Evolutionary conservation across 2,113 vertebrate species (phyloP).

Genomic region (Cyprinus carpio): DNA sequence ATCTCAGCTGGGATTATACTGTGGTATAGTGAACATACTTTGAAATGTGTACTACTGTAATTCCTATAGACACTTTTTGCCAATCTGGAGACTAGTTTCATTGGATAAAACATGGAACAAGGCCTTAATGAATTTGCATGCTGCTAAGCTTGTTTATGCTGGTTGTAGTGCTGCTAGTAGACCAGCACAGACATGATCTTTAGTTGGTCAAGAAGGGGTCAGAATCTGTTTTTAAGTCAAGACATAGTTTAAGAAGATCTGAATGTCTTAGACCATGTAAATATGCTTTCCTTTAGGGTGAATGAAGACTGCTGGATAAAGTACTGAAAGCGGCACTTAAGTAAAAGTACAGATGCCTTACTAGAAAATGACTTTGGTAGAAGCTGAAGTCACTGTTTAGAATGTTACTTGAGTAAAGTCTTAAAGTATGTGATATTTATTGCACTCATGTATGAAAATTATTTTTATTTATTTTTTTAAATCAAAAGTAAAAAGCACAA

Average conservation of each 20-base stretch:
- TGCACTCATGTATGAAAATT: too few relatives aligned
- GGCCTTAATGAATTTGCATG: neutral
- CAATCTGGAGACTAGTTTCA: neutral
- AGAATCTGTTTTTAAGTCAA: neutral
- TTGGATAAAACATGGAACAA: neutral
- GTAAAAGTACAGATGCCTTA: too few relatives aligned
- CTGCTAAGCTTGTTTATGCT: neutral
- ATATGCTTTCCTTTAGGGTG: neutral
- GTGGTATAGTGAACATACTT: neutral
- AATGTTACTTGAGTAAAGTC: too few relatives aligned
- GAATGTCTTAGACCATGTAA: neutral
- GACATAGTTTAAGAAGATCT: neutral
- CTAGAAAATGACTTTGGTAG: too few relatives aligned
- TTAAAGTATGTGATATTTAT: too few relatives aligned
- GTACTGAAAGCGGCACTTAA: too few relatives aligned
- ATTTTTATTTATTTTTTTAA: too few relatives aligned
- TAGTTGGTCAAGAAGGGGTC: neutral
- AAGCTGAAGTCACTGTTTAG: too few relatives aligned
- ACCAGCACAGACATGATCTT: neutral
- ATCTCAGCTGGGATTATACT: neutral
- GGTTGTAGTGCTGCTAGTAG: neutral
- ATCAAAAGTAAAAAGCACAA: too few relatives aligned
- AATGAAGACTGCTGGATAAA: neutral
- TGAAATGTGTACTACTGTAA: neutral
- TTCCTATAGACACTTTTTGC: neutral